These are phyloP conservation scores for Limnephilus lunatus DNA, from an alignment of 2,888 invertebrate genomes.

Conservation along the genomic window DNA sequence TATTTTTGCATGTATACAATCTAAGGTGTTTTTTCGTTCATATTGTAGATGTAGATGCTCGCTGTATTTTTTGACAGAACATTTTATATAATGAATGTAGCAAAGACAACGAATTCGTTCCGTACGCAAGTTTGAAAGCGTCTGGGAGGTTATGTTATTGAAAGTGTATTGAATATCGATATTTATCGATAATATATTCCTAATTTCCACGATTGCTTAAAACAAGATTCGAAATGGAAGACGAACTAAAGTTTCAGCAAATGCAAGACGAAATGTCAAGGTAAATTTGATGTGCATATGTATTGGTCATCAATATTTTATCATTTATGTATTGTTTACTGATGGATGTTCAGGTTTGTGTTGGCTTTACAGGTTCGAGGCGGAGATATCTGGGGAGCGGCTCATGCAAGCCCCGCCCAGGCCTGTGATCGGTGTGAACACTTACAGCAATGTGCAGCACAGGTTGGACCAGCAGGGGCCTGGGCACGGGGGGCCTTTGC, in stretches of 20 bases:
- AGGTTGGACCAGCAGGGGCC: slow-evolving; percentile 73
- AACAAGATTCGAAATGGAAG: slow-evolving; percentile 60
- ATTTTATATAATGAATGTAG: background rate
- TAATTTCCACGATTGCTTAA: background rate
- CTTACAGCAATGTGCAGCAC: slow-evolving; percentile 84
- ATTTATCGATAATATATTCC: background rate
- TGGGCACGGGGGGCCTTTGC: slow-evolving; percentile 72
- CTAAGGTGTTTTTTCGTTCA: background rate
- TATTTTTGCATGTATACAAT: background rate
- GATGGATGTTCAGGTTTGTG: slow-evolving; percentile 56
- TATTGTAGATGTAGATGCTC: background rate
- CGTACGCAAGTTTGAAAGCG: background rate
- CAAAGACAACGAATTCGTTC: background rate
- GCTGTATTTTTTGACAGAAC: background rate
- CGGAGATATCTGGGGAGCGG: slow-evolving; percentile 86
- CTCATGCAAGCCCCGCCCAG: slow-evolving; percentile 76
- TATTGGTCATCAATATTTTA: background rate
- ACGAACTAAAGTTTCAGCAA: slow-evolving; percentile 80
- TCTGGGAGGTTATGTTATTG: background rate
- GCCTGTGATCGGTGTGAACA: slow-evolving; percentile 84
- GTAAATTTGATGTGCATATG: slow-evolving; percentile 71
- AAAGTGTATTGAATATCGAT: background rate
- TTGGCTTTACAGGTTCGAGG: slow-evolving; percentile 84
- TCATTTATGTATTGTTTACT: slow-evolving; percentile 34
- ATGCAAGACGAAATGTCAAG: slow-evolving; percentile 96